Conservation (phyloP, 2,797 vertebrate species). For the Halcyon smyrnensis region DNA sequence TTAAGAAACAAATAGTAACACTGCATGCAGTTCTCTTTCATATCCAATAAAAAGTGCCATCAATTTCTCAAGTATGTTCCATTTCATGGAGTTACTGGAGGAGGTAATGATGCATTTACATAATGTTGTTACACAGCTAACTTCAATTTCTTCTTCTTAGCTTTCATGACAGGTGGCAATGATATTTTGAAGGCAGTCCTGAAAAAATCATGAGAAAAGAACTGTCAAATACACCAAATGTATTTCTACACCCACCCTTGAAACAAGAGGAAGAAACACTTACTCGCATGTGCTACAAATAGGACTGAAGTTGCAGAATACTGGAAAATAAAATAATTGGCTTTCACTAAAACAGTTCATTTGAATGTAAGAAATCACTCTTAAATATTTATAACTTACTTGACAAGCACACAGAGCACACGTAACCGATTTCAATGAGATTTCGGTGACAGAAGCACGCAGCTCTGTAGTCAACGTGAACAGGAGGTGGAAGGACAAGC, state of each 20-base stretch:
- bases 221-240: neutral
- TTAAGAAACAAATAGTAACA: neutral
- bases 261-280: conserved; percentile 73
- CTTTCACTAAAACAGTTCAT: neutral
- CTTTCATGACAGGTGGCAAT: conserved; percentile 93
- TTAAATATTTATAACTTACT: conserved; percentile 81
- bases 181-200: conserved; percentile 99
- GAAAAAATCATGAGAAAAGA: conserved; percentile 11
- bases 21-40: neutral
- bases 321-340: conserved; percentile 74
- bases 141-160: conserved; percentile 97
- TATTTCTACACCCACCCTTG: neutral
- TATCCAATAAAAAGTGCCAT: neutral
- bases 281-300: conserved; percentile 99
- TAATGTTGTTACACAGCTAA: conserved; percentile 61
- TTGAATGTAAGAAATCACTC: neutral
- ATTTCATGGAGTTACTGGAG: neutral
- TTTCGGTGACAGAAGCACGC: conserved; percentile 97
- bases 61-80: neutral
- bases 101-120: neutral
- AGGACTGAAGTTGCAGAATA: conserved; percentile 99
- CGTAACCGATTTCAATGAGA: conserved; percentile 96
- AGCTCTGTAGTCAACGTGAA: conserved; percentile 95
- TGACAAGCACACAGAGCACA: conserved; percentile 98
- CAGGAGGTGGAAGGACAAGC: conserved; percentile 89